A percentile compares a stretch with the other conserved stretches of the same genome.
Conservation (phyloP, 2,797 vertebrate genomes). For the Brachyrhaphis roseni region DNA sequence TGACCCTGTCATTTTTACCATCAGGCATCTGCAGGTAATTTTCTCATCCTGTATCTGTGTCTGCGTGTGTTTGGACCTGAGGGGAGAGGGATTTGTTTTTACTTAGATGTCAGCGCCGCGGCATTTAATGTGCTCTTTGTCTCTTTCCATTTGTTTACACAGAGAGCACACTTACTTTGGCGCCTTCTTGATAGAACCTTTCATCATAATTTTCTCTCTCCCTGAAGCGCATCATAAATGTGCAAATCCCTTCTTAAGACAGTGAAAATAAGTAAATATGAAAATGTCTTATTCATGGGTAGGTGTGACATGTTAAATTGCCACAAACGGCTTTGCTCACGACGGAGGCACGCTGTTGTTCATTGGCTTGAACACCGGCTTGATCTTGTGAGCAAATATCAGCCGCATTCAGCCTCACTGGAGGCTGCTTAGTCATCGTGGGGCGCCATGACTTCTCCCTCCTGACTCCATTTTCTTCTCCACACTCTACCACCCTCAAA, state of each 20-base stretch:
- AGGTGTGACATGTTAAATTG: constrained; percentile 37
- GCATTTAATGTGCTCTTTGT: constrained; percentile 30
- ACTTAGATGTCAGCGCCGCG: constrained; percentile 20
- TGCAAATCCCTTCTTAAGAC: constrained; percentile 27
- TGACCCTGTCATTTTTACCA: constrained; percentile 95
- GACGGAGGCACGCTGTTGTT: constrained; percentile 32
- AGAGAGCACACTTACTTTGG: constrained; percentile 5
- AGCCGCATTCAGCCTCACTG: constrained; percentile 49
- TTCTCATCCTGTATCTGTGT: neutral
- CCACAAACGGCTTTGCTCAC: constrained; percentile 22
- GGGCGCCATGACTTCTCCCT: constrained; percentile 59
- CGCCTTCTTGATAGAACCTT: constrained; percentile 28
- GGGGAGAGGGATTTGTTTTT: constrained; percentile 14
- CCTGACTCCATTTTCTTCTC: constrained; percentile 69
- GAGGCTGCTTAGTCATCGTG: constrained; percentile 65
- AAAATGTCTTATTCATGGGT: constrained; percentile 25
- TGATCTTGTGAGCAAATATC: constrained; percentile 64
- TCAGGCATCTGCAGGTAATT: constrained; percentile 94
- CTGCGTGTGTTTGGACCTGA: constrained; percentile 2
- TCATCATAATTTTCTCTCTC: constrained; percentile 31
- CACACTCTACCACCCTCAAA: constrained; percentile 55
- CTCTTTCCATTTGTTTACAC: constrained; percentile 9
- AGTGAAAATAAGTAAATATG: constrained; percentile 25
- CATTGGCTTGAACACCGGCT: constrained; percentile 51
- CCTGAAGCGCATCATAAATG: constrained; percentile 23